A percentile compares a stretch with the other conserved stretches of the same genome.
Evolutionary conservation across 2,113 vertebrate genomes (phyloP).

Genomic region (Pholis gunnellus): DNA sequence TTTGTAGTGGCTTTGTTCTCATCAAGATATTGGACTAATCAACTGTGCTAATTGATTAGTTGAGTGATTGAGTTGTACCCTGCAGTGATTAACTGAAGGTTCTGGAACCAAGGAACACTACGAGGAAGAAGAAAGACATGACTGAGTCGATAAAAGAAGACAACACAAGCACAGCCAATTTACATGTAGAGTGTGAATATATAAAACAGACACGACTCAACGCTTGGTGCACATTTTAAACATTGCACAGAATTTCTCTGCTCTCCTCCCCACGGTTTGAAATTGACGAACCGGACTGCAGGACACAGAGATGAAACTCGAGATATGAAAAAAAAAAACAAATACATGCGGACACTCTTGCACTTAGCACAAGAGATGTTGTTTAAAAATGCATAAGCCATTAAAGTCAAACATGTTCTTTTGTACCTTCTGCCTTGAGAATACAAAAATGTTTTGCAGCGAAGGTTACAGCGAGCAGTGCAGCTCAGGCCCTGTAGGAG

Average conservation of each 20-base stretch:
- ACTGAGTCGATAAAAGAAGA: neutral
- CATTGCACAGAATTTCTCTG: neutral
- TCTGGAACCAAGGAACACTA: neutral
- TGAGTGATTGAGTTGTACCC: neutral
- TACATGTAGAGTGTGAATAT: neutral
- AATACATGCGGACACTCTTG: slow-evolving; percentile 24
- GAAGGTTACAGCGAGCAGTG: slow-evolving; percentile 16
- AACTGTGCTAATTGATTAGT: slow-evolving; percentile 16
- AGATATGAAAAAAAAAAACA: slow-evolving; percentile 18
- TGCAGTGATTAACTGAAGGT: slow-evolving; percentile 24
- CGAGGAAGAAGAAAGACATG: neutral
- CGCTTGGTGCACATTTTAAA: neutral
- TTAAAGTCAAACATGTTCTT: slow-evolving; percentile 68
- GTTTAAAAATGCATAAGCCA: slow-evolving; percentile 72
- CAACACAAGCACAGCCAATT: neutral
- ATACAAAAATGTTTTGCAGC: slow-evolving; percentile 33
- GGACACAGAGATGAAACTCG: slow-evolving; percentile 36
- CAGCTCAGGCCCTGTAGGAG: slow-evolving; percentile 28
- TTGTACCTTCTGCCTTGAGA: slow-evolving; percentile 34
- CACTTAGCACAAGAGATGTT: slow-evolving; percentile 28
- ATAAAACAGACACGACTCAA: slow-evolving; percentile 5
- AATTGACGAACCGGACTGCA: slow-evolving; percentile 21
- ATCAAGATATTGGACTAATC: neutral
- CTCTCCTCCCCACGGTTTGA: neutral
- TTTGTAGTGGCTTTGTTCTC: neutral